Evolutionary conservation across 2,888 invertebrate genomes (phyloP).

Genomic region (Drosophila trichaetosa): DNA sequence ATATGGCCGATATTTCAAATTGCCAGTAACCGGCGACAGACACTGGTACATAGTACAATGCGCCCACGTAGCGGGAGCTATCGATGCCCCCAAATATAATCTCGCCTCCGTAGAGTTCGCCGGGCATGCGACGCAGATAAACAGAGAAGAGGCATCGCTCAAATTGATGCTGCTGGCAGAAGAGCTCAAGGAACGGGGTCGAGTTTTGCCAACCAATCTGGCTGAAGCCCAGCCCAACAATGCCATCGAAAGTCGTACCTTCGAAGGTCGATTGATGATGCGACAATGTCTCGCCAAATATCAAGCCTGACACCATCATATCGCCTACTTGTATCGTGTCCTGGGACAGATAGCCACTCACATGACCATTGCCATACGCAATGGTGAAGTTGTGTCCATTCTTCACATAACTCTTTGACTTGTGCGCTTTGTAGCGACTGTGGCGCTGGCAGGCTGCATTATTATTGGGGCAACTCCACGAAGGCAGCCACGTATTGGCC

Average conservation of each 20-base stretch:
- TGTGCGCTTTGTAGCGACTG: conserved; percentile 95
- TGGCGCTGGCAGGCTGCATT: conserved; percentile 97
- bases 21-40: conserved; percentile 44
- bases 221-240: conserved; percentile 53
- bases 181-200: conserved; percentile 42
- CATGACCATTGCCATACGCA: conserved; percentile 96
- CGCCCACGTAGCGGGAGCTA: conserved; percentile 33
- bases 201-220: conserved; percentile 46
- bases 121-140: conserved; percentile 27
- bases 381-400: conserved; percentile 96
- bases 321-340: conserved; percentile 86
- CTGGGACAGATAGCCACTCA: conserved; percentile 96
- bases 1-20: conserved; percentile 34
- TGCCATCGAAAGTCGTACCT: conserved; percentile 52
- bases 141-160: conserved; percentile 59
- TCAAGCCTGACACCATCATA: conserved; percentile 26
- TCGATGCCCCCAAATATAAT: conserved; percentile 58
- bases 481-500: conserved; percentile 98
- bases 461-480: conserved; percentile 95
- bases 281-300: conserved; percentile 52
- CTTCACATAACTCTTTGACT: conserved; percentile 91
- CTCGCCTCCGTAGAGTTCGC: conserved; percentile 48
- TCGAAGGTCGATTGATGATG: conserved; percentile 46
- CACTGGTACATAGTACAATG: conserved; percentile 51
- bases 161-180: conserved; percentile 36